A percentile compares a stretch with the other conserved stretches of the same genome.
Evolutionary conservation across 2,113 vertebrate genomes (phyloP).

Genomic region (Cyanocitta stelleri): DNA sequence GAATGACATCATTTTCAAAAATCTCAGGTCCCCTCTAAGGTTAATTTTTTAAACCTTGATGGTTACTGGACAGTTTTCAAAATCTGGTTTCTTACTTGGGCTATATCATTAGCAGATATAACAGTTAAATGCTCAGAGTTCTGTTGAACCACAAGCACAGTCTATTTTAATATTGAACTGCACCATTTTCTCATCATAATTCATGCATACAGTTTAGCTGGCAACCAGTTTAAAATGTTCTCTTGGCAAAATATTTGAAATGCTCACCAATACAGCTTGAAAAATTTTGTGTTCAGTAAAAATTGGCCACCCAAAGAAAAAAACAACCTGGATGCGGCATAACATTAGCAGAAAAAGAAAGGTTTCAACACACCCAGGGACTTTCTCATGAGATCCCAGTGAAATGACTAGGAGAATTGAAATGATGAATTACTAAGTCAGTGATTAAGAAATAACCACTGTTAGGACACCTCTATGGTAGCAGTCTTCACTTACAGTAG

Average conservation of each 20-base stretch:
- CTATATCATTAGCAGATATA: not conserved
- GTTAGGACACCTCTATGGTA: not conserved
- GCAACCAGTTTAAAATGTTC: not conserved
- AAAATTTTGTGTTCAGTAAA: not conserved
- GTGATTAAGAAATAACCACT: not conserved
- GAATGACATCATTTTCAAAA: not conserved
- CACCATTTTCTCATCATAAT: not conserved
- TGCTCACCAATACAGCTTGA: not conserved
- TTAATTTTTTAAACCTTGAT: not conserved
- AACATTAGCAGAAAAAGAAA: not conserved
- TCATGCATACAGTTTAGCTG: not conserved
- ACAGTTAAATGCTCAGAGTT: not conserved
- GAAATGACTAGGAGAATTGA: not conserved
- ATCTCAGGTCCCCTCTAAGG: rapidly evolving
- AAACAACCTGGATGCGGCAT: not conserved
- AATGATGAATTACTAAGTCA: not conserved
- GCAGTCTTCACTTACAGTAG: not conserved
- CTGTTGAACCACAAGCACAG: not conserved
- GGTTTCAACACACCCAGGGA: not conserved
- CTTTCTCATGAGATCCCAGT: not conserved
- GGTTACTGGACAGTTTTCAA: not conserved
- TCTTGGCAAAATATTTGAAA: not conserved
- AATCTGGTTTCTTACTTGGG: not conserved
- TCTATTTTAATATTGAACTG: not conserved
- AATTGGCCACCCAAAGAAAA: not conserved